Percentiles rank a stretch among this genome's conserved stretches.
These are phyloP conservation scores for Pangasius djambal DNA, from an alignment of 2,797 vertebrate species.

Conservation along the genomic window DNA sequence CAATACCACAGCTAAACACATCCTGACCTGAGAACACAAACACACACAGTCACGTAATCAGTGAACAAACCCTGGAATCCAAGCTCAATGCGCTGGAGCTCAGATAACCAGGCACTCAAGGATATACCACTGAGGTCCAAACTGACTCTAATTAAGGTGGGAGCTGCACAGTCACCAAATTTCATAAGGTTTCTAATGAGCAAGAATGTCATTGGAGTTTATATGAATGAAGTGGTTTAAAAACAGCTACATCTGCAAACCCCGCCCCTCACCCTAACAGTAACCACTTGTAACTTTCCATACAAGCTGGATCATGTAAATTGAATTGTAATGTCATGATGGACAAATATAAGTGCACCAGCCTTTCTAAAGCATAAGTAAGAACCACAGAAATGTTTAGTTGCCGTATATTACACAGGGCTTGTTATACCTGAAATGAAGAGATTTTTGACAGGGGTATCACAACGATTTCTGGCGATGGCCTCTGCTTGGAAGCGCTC, in stretches of 20 bases:
- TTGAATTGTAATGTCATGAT: not conserved
- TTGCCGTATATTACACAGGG: not conserved
- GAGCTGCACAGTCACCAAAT: not conserved
- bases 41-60: conserved; percentile 10
- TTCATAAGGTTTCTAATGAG: not conserved
- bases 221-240: not conserved
- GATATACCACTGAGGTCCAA: not conserved
- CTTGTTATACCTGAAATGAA: conserved; percentile 80
- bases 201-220: not conserved
- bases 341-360: not conserved
- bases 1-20: conserved; percentile 86
- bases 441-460: conserved; percentile 84
- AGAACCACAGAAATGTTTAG: not conserved
- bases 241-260: not conserved
- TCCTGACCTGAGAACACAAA: conserved; percentile 80
- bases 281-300: not conserved
- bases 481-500: conserved; percentile 76
- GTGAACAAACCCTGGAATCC: not conserved
- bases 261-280: not conserved
- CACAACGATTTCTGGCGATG: conserved; percentile 78
- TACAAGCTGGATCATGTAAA: not conserved
- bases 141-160: not conserved
- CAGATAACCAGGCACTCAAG: not conserved
- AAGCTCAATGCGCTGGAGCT: not conserved
- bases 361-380: not conserved